Conservation (phyloP, 2,888 invertebrate genomes). For the Ischnus inquisitorius region DNA sequence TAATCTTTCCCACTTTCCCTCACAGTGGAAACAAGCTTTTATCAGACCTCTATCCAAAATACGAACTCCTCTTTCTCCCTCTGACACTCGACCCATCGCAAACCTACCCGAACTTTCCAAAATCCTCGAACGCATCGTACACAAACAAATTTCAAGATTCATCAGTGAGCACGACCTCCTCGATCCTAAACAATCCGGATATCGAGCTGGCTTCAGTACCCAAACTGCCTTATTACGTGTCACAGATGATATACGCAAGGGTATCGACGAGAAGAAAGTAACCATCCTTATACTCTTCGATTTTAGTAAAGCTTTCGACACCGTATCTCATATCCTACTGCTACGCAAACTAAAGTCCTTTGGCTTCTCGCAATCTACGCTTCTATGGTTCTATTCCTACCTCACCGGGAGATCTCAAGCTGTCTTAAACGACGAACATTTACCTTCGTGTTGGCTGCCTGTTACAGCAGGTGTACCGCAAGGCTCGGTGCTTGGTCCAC, state of each 20-base stretch:
- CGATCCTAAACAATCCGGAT: conserved; percentile 31
- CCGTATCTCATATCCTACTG: too few relatives aligned
- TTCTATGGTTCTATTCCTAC: neutral
- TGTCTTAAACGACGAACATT: neutral
- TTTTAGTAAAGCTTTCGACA: too few relatives aligned
- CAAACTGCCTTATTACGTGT: conserved; percentile 19
- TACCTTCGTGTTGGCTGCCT: neutral
- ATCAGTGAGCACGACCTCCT: neutral
- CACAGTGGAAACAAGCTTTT: conserved; percentile 8
- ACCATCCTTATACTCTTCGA: too few relatives aligned
- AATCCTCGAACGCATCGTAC: conserved; percentile 21
- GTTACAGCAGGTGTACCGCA: neutral
- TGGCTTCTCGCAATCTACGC: neutral
- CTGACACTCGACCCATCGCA: conserved; percentile 6
- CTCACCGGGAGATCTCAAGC: neutral
- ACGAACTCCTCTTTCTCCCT: neutral
- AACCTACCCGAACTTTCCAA: conserved; percentile 46
- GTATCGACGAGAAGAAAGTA: too few relatives aligned
- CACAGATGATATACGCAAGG: conserved; percentile 6
- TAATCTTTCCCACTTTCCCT: too few relatives aligned
- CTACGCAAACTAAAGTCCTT: neutral
- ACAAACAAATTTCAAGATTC: neutral
- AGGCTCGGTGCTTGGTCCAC: conserved; percentile 3
- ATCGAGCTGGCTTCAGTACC: conserved; percentile 7
- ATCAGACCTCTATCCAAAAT: neutral